These are phyloP conservation scores for Lutjanus erythropterus DNA, from an alignment of 2,113 vertebrate genomes.

Conservation along the genomic window DNA sequence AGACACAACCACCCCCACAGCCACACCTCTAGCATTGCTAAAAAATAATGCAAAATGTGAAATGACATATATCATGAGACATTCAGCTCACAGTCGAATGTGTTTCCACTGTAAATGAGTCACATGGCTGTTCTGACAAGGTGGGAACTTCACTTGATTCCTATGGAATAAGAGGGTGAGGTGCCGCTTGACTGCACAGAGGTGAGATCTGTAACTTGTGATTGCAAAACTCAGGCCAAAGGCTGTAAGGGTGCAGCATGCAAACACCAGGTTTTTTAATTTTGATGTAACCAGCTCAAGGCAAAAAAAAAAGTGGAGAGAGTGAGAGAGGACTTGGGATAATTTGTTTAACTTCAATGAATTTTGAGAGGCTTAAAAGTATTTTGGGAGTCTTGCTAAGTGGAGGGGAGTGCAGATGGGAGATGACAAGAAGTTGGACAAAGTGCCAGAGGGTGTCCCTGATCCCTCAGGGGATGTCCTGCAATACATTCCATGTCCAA, in stretches of 20 bases:
- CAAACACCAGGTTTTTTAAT: conserved; percentile 34
- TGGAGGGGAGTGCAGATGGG: conserved; percentile 27
- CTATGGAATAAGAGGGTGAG: background rate
- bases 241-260: background rate
- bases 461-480: conserved; percentile 38
- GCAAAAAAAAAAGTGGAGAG: conserved; percentile 8
- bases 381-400: conserved; percentile 17
- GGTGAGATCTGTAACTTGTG: conserved; percentile 16
- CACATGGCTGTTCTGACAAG: background rate
- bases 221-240: conserved; percentile 8
- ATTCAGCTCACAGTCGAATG: background rate
- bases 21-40: too few relatives aligned
- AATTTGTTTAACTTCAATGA: conserved; percentile 28
- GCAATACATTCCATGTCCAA: conserved; percentile 34
- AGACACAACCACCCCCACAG: too few relatives aligned
- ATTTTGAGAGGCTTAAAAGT: conserved; percentile 40
- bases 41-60: too few relatives aligned
- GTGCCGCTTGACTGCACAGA: background rate
- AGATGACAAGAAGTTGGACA: conserved; percentile 53
- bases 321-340: conserved; percentile 21
- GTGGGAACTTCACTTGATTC: background rate
- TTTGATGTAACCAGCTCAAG: conserved; percentile 38
- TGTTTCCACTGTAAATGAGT: background rate
- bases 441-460: conserved; percentile 47
- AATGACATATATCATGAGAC: too few relatives aligned